Conservation (phyloP, 2,113 vertebrate species). For the Rissa tridactyla region DNA sequence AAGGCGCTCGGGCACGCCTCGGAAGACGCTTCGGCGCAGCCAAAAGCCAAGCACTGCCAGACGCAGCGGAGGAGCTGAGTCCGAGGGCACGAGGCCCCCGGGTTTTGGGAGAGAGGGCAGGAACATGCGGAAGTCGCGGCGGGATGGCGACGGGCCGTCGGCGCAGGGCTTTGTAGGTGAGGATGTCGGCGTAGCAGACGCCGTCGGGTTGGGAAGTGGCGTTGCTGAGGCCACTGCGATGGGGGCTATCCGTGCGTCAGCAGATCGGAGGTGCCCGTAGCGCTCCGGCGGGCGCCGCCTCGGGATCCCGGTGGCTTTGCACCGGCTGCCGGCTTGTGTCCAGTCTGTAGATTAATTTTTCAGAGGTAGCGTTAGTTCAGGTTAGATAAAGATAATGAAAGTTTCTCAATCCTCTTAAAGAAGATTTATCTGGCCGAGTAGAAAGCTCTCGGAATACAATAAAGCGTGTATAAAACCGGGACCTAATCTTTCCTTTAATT, state of each 20-base stretch:
- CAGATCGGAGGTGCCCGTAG: not conserved
- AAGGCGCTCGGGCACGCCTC: fast-evolving
- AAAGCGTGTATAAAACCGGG: conserved; percentile 75
- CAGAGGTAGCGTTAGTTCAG: conserved; percentile 75
- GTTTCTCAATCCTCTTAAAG: conserved; percentile 81
- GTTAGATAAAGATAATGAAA: conserved; percentile 86
- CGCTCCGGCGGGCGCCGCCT: not conserved
- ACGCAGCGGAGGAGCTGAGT: not conserved
- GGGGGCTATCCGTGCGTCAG: not conserved
- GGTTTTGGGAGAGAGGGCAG: not conserved
- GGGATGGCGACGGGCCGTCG: not conserved
- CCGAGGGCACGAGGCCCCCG: not conserved
- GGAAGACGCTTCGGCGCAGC: not conserved
- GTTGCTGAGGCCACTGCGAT: not conserved
- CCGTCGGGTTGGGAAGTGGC: not conserved
- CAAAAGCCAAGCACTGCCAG: not conserved
- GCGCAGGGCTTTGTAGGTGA: not conserved
- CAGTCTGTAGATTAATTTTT: conserved; percentile 80
- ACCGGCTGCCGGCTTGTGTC: conserved; percentile 62
- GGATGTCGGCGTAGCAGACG: fast-evolving
- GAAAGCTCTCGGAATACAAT: conserved; percentile 79
- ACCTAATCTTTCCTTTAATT: conserved; percentile 88
- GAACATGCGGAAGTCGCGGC: fast-evolving
- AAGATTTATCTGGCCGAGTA: conserved; percentile 80
- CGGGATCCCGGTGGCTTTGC: not conserved